Evolutionary conservation across 2,113 vertebrate species (phyloP), one percentile per base, ranked within the genome.

Genomic region (Canis aureus): DNA sequence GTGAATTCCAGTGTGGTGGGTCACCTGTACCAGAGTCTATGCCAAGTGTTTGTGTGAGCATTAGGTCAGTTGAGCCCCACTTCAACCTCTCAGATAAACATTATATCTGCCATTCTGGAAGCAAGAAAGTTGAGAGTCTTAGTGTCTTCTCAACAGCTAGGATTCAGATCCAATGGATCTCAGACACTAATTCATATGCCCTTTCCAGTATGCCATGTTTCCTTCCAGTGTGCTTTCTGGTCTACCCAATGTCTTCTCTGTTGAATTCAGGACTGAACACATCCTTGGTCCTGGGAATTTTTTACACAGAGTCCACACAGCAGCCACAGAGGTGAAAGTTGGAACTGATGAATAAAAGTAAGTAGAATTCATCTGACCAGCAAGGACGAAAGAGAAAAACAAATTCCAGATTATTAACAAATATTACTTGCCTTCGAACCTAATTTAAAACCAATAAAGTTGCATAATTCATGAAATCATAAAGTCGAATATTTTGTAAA

Each of bases 101-200:
- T 79, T 11, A 2, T 2, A 6, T 2, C 55, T 35, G 49, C 29
- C 71, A 5, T 80, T 66, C 35, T 11, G 53, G 57, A 51, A 38
- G 59, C 13, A 7, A 93, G n/a, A 17, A 19, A 20, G 0, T 43
- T 3, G 38, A 23, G 74, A 38, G 4, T 67, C n/a, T 60, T 10
- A 67, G 4, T 4, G 11, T 16, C 51, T 88, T 90, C 57, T 22
- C 7, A 25, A 8, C 51, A 71, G 22, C 19, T 20, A 20, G 53
- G 22, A 57, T 11, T 57, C 25, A 4, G 49, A 3, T 55, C 23
- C 62, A 27, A 3, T 0, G 23, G n/a, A 11, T 20, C 29, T 88
- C 51, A n/a, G 43, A 38, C 5, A 51, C 17, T 1, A 23, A 55
- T 17, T 59, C n/a, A 13, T 0, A 3, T 11, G 25, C 2, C 25